Percentiles rank a stretch among this genome's conserved stretches.
phyloP scores from a whole-genome alignment of 1,140 invertebrate species.

The Phortica variegata region DNA sequence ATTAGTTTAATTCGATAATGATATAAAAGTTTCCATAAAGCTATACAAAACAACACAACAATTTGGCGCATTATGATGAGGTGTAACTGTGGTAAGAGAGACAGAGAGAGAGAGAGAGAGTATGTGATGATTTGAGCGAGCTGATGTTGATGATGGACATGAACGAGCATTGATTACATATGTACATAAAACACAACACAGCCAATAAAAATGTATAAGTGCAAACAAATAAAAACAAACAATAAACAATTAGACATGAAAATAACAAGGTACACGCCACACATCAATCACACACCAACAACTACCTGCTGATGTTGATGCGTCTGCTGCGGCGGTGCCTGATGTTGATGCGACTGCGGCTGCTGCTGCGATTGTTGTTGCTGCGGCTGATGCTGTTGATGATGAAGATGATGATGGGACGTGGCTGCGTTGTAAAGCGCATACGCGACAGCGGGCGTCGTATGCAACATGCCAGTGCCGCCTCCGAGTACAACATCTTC shows the following conservation, averaged over 20 bases:
- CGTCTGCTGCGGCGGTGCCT: slow-evolving; percentile 15
- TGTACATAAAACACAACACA: background rate
- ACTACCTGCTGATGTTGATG: slow-evolving; percentile 41
- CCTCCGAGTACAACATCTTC: too few species aligned
- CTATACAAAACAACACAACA: slow-evolving; percentile 17
- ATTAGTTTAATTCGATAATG: background rate
- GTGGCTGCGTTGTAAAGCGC: too few species aligned
- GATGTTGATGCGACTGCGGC: slow-evolving; percentile 11
- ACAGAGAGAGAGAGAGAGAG: slow-evolving; percentile 5
- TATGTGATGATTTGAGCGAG: background rate
- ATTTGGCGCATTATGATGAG: slow-evolving; percentile 5
- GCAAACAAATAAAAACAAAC: slow-evolving; percentile 15
- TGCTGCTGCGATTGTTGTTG: slow-evolving; percentile 10
- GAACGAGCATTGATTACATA: slow-evolving; percentile 18
- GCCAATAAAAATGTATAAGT: too few species aligned
- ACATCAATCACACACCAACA: slow-evolving; percentile 26
- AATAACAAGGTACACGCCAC: slow-evolving; percentile 8
- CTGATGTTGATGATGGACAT: slow-evolving; percentile 11
- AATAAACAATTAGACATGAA: slow-evolving; percentile 20
- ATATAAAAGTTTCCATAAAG: background rate
- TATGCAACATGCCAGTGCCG: too few species aligned
- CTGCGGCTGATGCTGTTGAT: slow-evolving; percentile 1
- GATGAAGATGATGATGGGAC: background rate
- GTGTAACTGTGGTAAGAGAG: slow-evolving; percentile 4
- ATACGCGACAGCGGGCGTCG: too few species aligned